Conservation (phyloP, 2,113 vertebrate species). For the Pangasianodon hypophthalmus region DNA sequence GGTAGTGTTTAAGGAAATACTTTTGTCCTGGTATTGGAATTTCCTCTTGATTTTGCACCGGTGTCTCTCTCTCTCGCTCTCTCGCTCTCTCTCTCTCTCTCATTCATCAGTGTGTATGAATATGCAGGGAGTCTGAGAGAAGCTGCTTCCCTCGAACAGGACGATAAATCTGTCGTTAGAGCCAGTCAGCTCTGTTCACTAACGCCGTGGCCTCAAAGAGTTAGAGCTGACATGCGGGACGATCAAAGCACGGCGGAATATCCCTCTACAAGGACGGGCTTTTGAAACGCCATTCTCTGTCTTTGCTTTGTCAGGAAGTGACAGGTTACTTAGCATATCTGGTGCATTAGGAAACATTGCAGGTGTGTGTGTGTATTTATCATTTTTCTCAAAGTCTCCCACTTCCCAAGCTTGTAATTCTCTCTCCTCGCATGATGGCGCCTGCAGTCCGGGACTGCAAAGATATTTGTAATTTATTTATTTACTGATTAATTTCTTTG, state of each 20-base stretch:
- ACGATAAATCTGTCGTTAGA: conserved; percentile 50
- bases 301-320: conserved; percentile 43
- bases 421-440: not conserved
- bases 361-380: not conserved
- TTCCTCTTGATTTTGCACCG: conserved; percentile 45
- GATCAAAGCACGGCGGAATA: conserved; percentile 59
- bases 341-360: not conserved
- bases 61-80: not conserved
- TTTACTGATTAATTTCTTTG: not conserved
- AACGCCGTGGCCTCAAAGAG: conserved; percentile 53
- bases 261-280: conserved; percentile 52
- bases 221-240: conserved; percentile 52
- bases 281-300: conserved; percentile 61
- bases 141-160: conserved; percentile 49
- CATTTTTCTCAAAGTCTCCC: not conserved
- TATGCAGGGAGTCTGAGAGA: conserved; percentile 48
- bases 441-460: not conserved
- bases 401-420: not conserved
- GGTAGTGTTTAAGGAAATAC: conserved; percentile 39
- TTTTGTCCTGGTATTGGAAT: conserved; percentile 40
- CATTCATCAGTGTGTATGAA: conserved; percentile 49
- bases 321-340: conserved; percentile 31
- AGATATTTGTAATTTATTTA: not conserved
- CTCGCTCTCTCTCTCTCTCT: not conserved
- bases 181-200: conserved; percentile 56